phyloP scores from a whole-genome alignment of 2,797 vertebrate genomes.

The Liasis olivaceus region DNA sequence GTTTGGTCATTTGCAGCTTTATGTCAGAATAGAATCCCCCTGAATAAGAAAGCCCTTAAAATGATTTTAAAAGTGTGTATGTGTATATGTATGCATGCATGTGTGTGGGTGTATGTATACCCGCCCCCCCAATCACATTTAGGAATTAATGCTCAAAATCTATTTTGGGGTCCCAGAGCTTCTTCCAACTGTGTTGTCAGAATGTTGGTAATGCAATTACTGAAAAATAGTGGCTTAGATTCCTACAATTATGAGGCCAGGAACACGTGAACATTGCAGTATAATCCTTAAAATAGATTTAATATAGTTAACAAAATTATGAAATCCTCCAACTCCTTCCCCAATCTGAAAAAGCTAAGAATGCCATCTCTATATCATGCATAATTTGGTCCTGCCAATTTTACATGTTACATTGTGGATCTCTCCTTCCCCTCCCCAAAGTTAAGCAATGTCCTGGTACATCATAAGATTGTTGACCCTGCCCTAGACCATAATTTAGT shows the following conservation, averaged over 20 bases:
- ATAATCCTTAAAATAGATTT: neutral
- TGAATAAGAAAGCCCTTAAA: neutral
- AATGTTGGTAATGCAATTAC: neutral
- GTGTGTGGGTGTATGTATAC: neutral
- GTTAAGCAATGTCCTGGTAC: neutral
- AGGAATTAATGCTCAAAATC: neutral
- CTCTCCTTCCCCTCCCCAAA: neutral
- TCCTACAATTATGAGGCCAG: neutral
- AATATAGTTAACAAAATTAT: neutral
- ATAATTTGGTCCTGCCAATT: neutral
- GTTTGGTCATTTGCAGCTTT: neutral
- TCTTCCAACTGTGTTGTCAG: neutral
- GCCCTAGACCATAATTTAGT: neutral
- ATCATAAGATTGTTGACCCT: neutral
- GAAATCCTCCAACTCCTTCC: neutral
- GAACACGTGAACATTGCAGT: neutral
- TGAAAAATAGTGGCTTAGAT: neutral
- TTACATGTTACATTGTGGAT: neutral
- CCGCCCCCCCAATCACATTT: neutral
- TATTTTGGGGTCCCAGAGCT: neutral
- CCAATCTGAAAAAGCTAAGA: neutral
- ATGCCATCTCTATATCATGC: neutral
- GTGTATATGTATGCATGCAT: neutral
- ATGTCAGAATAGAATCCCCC: neutral
- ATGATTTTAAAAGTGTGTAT: neutral